Base-by-base conservation (phyloP, 1,140 invertebrate genomes). In the Diorhabda elongata region DNA sequence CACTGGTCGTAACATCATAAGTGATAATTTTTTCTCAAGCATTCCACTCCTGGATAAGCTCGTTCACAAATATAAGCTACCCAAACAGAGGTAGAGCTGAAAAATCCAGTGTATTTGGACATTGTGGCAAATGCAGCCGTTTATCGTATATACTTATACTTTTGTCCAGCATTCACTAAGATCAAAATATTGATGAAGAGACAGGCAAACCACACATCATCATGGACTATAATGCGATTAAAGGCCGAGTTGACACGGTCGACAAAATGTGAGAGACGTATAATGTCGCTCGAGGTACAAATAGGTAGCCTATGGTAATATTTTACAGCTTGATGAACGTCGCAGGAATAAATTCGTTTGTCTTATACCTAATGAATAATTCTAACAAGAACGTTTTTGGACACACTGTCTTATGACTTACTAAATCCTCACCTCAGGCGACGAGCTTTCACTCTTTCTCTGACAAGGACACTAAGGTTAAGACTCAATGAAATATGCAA, bases 21-120 rank as follows among this genome's bases (percentile, higher is more conserved):
- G 64, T 26, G 78, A 80, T 62, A 80, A 79, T 64, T 81, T 72
- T 73, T 81, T 80, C 64, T 77, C 74, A 42, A 75, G 73, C 62
- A 69, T 73, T 52, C 44, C 58, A n/a, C 66, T 76, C 8, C 64
- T 72, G 42, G 26, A 64, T 64, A 69, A 71, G 11, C 61, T 77
- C 57, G 58, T 75, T 3, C 66, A 44, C 42, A 56, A 74, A 60
- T 69, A 66, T 64, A 74, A 73, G 47, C 11, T n/a, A 5, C 71
- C 69, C 61, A 11, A 11, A 9, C n/a, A 62, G 26, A 26, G 26
- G 26, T 26, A 0, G 26, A 26, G 26, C 26, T 26, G 26, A 26
- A 26, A 26, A 58, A 77, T 52, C 69, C 71, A 72, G 26, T 74
- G 70, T 74, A 72, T 66, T 70, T n/a, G 8, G 71, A 69, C 59